These are phyloP conservation scores for Nymphicus hollandicus DNA, from an alignment of 2,113 vertebrate genomes.

Conservation along the genomic window DNA sequence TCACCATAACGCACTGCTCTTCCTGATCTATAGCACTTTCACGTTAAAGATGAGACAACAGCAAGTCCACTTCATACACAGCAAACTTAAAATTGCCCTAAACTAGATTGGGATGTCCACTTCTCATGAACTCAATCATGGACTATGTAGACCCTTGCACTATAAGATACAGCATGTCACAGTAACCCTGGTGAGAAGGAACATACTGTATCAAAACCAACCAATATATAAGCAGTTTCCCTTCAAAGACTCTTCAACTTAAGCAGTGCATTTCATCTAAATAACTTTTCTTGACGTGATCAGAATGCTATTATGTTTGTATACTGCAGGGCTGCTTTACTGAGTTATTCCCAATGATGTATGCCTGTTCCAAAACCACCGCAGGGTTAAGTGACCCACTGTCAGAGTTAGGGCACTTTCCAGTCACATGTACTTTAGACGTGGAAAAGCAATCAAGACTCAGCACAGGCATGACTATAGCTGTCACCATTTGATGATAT, in stretches of 20 bases:
- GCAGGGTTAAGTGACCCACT: background rate
- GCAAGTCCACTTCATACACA: background rate
- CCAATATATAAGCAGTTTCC: background rate
- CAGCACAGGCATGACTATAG: background rate
- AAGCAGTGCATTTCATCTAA: background rate
- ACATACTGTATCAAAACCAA: background rate
- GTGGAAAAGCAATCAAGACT: constrained; percentile 4
- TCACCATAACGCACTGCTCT: background rate
- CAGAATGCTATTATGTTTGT: background rate
- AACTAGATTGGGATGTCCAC: background rate
- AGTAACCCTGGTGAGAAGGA: background rate
- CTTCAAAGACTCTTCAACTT: background rate
- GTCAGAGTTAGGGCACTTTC: background rate
- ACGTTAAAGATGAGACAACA: background rate
- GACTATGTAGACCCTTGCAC: background rate
- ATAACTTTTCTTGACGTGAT: background rate
- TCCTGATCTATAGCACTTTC: background rate
- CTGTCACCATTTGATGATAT: background rate
- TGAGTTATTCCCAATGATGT: background rate
- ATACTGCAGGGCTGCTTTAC: background rate
- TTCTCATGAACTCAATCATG: background rate
- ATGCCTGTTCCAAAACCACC: background rate
- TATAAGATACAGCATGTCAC: background rate
- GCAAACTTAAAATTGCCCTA: background rate
- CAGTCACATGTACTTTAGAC: background rate